These are phyloP conservation scores for Geodia barretti DNA, from an alignment of 37 sponge, comb jelly and placozoan species.

Conservation along the genomic window DNA sequence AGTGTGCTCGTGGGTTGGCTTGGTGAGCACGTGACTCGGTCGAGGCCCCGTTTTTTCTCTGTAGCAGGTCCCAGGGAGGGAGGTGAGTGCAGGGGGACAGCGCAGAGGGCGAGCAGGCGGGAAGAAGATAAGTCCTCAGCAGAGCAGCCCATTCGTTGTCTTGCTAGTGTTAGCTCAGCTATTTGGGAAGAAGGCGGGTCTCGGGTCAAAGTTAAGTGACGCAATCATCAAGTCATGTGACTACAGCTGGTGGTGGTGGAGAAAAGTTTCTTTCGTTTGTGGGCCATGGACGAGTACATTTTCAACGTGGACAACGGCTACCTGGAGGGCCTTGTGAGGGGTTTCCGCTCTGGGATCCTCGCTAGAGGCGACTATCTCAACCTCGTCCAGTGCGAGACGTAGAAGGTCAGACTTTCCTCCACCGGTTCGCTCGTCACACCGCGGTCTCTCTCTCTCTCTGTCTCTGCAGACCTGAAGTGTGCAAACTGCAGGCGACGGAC, in stretches of 20 bases:
- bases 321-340: constrained; percentile 92
- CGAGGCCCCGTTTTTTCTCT: background rate
- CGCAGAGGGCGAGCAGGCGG: background rate
- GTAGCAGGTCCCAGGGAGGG: background rate
- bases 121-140: too few relatives aligned
- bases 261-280: too few relatives aligned
- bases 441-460: too few relatives aligned
- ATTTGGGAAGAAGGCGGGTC: background rate
- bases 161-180: background rate
- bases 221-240: background rate
- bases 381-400: constrained; percentile 96
- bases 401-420: constrained; percentile 84
- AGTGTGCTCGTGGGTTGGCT: constrained; percentile 25
- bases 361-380: constrained; percentile 89
- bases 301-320: constrained; percentile 98
- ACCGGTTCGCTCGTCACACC: too few relatives aligned
- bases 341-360: constrained; percentile 89
- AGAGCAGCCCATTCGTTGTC: too few relatives aligned
- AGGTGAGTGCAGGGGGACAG: background rate
- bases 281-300: constrained; percentile 47
- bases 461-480: too few relatives aligned
- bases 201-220: background rate
- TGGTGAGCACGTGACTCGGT: constrained; percentile 38
- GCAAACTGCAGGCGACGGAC: constrained; percentile 90
- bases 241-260: too few relatives aligned